Conservation (phyloP, 2,113 vertebrate species). For the Chrysemys picta region DNA sequence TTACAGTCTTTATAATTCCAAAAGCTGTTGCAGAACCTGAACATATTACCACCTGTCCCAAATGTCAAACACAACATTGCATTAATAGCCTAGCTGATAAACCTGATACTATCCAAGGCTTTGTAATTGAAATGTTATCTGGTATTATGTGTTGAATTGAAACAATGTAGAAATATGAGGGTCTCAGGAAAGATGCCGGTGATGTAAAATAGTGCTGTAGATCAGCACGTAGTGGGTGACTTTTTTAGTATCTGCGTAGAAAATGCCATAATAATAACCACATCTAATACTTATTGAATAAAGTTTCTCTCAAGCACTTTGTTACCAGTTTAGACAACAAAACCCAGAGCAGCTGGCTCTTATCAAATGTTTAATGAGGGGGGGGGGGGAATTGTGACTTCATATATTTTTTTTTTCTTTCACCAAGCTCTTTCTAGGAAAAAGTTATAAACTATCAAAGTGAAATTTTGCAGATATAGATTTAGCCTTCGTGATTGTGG, state of each 20-base stretch:
- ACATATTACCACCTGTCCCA: neutral
- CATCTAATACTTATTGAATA: neutral
- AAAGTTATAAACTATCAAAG: neutral
- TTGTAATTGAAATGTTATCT: too few relatives aligned
- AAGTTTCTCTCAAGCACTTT: neutral
- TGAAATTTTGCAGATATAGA: slow-evolving; percentile 42
- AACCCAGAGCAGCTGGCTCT: neutral
- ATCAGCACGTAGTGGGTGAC: neutral
- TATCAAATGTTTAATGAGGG: neutral
- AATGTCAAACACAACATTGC: neutral
- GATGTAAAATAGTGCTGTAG: neutral
- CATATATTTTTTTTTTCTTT: slow-evolving; percentile 1
- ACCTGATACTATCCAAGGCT: neutral
- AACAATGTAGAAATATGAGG: neutral
- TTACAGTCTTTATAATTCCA: accelerated
- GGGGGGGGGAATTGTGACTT: neutral
- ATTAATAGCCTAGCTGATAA: neutral
- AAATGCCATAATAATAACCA: neutral
- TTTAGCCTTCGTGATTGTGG: slow-evolving; percentile 2
- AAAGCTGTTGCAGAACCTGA: neutral
- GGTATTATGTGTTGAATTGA: neutral
- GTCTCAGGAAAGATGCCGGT: neutral
- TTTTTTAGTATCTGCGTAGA: neutral
- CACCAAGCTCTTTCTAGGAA: slow-evolving; percentile 11
- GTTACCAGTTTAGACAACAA: neutral